Base-by-base conservation (phyloP, 2,888 invertebrate genomes). In the Tupiocoris notatus region DNA sequence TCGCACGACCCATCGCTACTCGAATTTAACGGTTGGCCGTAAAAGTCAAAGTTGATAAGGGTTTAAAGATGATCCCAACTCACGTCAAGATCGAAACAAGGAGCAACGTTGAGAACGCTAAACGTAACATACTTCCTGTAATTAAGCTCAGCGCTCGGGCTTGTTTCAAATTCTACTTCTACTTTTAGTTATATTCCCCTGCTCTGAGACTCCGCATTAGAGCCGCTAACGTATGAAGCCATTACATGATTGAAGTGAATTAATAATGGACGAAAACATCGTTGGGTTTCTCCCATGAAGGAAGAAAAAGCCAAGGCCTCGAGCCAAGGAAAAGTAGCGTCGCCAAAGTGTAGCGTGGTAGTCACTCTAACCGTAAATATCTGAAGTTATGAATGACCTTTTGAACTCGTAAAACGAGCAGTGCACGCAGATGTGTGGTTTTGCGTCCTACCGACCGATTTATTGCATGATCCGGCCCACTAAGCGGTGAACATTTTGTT, bases 241-340 rank as follows among this genome's bases (percentile, higher is more conserved):
- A 67, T 67, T 67, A 67, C 67, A 57, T 56, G 67, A 67, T 67
- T 67, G 67, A 67, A 67, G 67, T 67, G 54, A 56, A 67, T 67
- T 67, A 67, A 67, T 67, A 67, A 67, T 67, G 57, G 67, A 67
- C 56, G 67, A 67, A 67, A 67, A 67, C 67, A 39, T 39, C 39
- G 39, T 3, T 39, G 12, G 39, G 6, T 12, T 12, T 12, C 39
- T 39, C 39, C 39, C 39, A 39, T 7, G 39, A 39, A 39, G 39
- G 39, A 39, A 39, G 39, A 39, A n/a, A n/a, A n/a, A n/a, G n/a
- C n/a, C n/a, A n/a, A 39, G 39, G 39, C 12, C 39, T 39, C 39
- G 39, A 39, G 12, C 3, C 3, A 12, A 39, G 39, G 6, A 7
- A 12, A 39, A 39, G 12, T 39, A 39, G 12, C 39, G 39, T 39